Evolutionary conservation across 2,888 invertebrate species (phyloP), one percentile per base, ranked within the genome.

Genomic region (Ethmia dodecea): DNA sequence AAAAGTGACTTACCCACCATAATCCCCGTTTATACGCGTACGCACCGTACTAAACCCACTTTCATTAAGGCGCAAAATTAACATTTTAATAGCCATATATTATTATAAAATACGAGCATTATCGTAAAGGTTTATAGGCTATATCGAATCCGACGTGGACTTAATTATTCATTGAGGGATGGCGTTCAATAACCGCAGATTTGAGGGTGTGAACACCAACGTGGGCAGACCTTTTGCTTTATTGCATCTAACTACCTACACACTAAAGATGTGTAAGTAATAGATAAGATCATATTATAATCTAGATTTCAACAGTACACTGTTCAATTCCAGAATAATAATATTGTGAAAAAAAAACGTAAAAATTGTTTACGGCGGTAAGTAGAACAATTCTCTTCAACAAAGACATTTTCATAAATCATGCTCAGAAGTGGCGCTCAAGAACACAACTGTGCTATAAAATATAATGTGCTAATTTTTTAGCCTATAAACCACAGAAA

Each of bases 11-110:
- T 53, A 31, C 60, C 61, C 61, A 52, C 49, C 68, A 53, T 78
- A 81, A 84, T 75, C 78, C 78, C 60, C 60, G 68, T 81, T 81
- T 79, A 39, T 39, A 76, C 61, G 56, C 54, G 49, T 59, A 67
- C 68, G 62, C 61, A 64, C 68, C 68, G 62, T 56, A 76, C 76
- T 81, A 76, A 83, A 77, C 67, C 72, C 61, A 62, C 68, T 73
- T 80, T 83, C 79, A 83, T 81, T 83, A 81, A 70, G 66, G 68
- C 65, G 50, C 62, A 52, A 74, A 81, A 84, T 84, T 83, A 83
- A 83, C 83, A 81, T 83, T 81, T 83, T 81, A 79, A 84, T 71
- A 67, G 67, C 67, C 67, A 76, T 74, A 77, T 78, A 77, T 80
- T 78, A 77, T 71, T 76, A 75, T 76, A 75, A 73, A 71, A 72